Base-by-base conservation (phyloP, 2,113 vertebrate genomes). In the Pangasianodon gigas region DNA sequence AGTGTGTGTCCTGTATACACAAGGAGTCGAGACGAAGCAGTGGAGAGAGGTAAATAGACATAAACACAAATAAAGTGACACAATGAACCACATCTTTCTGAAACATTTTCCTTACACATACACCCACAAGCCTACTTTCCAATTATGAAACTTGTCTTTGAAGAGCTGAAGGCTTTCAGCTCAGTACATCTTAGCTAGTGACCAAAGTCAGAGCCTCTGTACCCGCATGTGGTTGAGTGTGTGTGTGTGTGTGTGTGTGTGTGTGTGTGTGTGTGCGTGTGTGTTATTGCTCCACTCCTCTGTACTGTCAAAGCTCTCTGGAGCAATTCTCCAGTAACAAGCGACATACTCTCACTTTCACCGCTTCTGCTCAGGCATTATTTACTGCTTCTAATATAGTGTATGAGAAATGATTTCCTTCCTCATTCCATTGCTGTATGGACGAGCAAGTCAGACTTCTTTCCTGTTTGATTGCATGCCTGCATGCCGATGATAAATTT, bases 1-100 rank as follows among this genome's bases (percentile, higher is more conserved):
- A 99, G 98, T 99, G 62, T 99, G 98, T 3, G 98, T 98, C 87
- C 97, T 98, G 87, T 98, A 99, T 90, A 97, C 97, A 1, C 98
- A 99, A 94, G 96, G 96, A 29, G 96, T 97, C 65, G 97, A 98
- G 94, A 97, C 96, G 92, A 97, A 97, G 92, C 97, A 98, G 89
- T 99, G 98, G 98, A 94, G 96, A 93, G 98, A 99, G 97, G 98
- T 98, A 94, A 94, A 96, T 29, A 24, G 29, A 90, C 83, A 84
- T 44, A 90, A 65, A 84, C 54, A 58, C 24, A 87, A n/a, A 41
- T 37, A 37, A 51, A 77, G 18, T 86, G 54, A 85, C 81, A 84
- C 77, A 84, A 80, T 60, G 0, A 69, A 32, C 29, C 60, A 77
- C 58, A 74, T 54, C 85, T 32, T 48, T 48, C 29, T 29, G 1